Base-by-base conservation (phyloP, 2,797 vertebrate species). In the Hippoglossus hippoglossus region DNA sequence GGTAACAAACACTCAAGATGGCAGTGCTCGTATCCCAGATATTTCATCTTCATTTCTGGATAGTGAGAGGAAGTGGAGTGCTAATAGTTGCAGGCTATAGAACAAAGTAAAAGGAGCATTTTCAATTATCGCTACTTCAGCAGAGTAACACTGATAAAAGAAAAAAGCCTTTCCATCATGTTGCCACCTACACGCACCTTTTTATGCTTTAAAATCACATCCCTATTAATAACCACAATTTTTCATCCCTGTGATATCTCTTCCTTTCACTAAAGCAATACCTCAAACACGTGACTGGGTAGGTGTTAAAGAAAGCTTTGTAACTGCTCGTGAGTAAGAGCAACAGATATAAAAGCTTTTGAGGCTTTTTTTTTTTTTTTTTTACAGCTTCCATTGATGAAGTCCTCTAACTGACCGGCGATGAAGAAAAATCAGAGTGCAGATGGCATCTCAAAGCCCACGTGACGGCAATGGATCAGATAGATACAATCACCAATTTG, bases 401-500 rank as follows among this genome's bases (percentile, higher is more conserved):
- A 55, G 28, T 63, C 46, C 24, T 59, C 63, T 28, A 61, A 72
- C 22, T 63, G 68, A 54, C 58, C 54, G 5, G 28, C 59, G 72
- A 89, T 82, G 73, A 79, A 75, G 73, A 82, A 62, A 79, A 75
- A 85, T 68, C 36, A 0, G 71, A 73, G 73, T 50, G 61, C 77
- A 69, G 67, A 82, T 54, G 56, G 68, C 68, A 78, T 84, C 67
- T 62, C 66, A 36, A 82, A 85, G 56, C 65, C 65, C 63, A 86
- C 86, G 91, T 77, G 67, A 82, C 18, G 39, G 55, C 75, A 74
- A 86, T 80, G 67, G 63, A 88, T 88, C 84, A 89, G 79, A 72
- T 63, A 82, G 89, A 92, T 88, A 87, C 70, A 82, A 90, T 92
- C 90, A 81, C 67, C 75, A 80, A 77, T 87, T 80, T 82, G 79